These are phyloP conservation scores for Marisa cornuarietis DNA, from an alignment of 1,140 invertebrate species.

Conservation along the genomic window DNA sequence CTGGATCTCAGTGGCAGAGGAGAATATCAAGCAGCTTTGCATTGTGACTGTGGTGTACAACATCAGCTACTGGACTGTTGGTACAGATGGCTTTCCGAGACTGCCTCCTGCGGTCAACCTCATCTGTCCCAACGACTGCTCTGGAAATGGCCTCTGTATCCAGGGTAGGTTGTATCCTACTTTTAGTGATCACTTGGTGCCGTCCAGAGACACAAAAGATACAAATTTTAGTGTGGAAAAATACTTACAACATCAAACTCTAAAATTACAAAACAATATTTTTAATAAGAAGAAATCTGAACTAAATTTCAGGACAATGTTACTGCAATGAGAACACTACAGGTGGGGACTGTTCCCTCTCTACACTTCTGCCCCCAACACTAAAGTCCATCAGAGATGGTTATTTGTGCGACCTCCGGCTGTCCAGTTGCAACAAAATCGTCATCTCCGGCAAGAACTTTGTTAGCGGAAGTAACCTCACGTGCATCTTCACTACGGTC, in stretches of 20 bases:
- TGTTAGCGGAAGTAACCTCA: conserved; percentile 36
- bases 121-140: conserved; percentile 47
- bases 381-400: conserved; percentile 18
- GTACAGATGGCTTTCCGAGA: conserved; percentile 12
- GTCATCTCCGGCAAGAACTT: conserved; percentile 40
- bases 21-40: conserved; percentile 39
- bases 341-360: conserved; percentile 43
- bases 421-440: conserved; percentile 29
- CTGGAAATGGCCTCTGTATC: conserved; percentile 36
- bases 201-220: too few species aligned
- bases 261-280: too few species aligned
- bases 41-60: conserved; percentile 30
- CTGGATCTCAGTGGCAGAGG: conserved; percentile 37
- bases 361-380: conserved; percentile 28
- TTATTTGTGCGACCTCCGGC: conserved; percentile 32
- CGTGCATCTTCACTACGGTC: conserved; percentile 33
- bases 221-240: too few species aligned
- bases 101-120: conserved; percentile 31
- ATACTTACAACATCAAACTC: too few species aligned
- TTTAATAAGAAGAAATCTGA: too few species aligned
- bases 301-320: conserved; percentile 37
- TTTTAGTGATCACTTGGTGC: too few species aligned
- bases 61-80: conserved; percentile 31
- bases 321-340: conserved; percentile 34
- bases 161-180: conserved; percentile 26